Percentiles rank a stretch among this genome's conserved stretches.
These are phyloP conservation scores for Xanthia togata DNA, from an alignment of 2,888 invertebrate species.

Conservation along the genomic window DNA sequence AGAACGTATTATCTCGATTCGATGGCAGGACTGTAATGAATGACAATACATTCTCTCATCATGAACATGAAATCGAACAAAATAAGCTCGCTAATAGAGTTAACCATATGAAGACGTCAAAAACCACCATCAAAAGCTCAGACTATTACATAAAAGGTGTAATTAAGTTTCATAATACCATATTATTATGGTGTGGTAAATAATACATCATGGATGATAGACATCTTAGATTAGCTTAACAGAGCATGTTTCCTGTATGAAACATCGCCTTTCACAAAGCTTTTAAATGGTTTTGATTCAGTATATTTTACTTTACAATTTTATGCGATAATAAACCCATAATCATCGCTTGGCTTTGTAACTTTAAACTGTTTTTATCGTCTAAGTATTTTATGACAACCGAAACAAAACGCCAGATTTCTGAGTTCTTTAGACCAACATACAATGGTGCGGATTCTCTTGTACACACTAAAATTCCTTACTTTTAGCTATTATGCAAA, in stretches of 20 bases:
- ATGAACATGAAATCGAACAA: background rate
- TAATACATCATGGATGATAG: slow-evolving; percentile 55
- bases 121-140: slow-evolving; percentile 27
- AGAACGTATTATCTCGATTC: too few species aligned
- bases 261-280: slow-evolving; percentile 14
- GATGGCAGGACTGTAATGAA: background rate
- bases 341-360: background rate
- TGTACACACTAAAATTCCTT: too few species aligned
- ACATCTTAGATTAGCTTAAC: slow-evolving; percentile 51
- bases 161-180: slow-evolving; percentile 61
- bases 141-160: slow-evolving; percentile 28
- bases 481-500: too few species aligned
- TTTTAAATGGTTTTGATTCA: slow-evolving; percentile 8
- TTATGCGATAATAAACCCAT: slow-evolving; percentile 5
- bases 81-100: background rate
- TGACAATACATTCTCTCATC: background rate
- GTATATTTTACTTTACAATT: background rate
- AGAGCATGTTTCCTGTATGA: slow-evolving; percentile 45
- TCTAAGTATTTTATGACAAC: background rate
- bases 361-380: background rate
- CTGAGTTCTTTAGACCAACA: background rate
- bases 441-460: too few species aligned
- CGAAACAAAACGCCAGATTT: background rate
- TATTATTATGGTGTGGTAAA: slow-evolving; percentile 56
- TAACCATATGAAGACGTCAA: background rate